Base-by-base conservation (phyloP, 2,888 invertebrate species). In the Erebia epiphron region DNA sequence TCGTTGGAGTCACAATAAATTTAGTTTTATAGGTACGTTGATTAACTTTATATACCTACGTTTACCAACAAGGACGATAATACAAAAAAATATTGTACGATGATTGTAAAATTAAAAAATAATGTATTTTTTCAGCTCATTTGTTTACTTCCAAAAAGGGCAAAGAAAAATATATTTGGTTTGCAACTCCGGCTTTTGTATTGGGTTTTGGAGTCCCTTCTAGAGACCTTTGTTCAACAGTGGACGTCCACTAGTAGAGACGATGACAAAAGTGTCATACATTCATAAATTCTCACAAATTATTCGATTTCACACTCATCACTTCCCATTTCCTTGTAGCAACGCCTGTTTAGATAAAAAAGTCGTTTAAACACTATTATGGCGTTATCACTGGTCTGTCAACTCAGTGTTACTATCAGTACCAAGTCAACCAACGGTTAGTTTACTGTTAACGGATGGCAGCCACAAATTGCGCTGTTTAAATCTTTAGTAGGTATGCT, bases 381-480 rank as follows among this genome's bases (percentile, higher is more conserved):
- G 16, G 54, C 41, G n/a, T 63, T 69, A 64, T 69, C 63, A 46
- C 61, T 69, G 63, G 52, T 66, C 69, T 52, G 58, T 67, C 69
- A 72, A 46, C 57, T 50, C 68, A 68, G 50, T 26, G 43, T 26
- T 50, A 35, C 26, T 18, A 13, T 54, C 18, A 16, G 62, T 26
- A 49, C 26, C 41, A 16, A 62, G 14, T 49, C 14, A 21, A 60
- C 56, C 56, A 68, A 68, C 61, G 56, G 62, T 26, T n/a, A 69
- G 10, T 14, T 61, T 43, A 49, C 49, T 46, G 46, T 57, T 54
- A 46, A 61, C 50, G 52, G 50, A 61, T 63, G 73, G 68, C 71
- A 57, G 67, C 46, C 71, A 69, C 73, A 71, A 71, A 71, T 73
- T 46, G 41, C 16, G 41, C 65, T 65, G 41, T 43, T 54, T 54